Conservation (phyloP, 2,888 invertebrate genomes). For the Tubulanus polymorphus region DNA sequence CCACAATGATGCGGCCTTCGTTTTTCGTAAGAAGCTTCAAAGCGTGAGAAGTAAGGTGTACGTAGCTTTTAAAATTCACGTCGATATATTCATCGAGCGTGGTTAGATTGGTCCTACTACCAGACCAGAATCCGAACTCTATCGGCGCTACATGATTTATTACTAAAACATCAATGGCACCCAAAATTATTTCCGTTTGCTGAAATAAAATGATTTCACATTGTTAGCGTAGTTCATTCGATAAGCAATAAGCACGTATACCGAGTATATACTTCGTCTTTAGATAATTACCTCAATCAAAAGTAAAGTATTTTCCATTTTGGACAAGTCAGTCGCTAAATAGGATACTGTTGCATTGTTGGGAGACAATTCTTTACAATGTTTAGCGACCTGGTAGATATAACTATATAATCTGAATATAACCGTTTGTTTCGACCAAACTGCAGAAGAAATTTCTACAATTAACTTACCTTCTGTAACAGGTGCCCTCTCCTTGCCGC, state of each 20-base stretch:
- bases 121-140: conserved; percentile 36
- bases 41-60: conserved; percentile 42
- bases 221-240: no score
- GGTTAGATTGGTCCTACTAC: conserved; percentile 32
- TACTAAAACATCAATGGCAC: conserved; percentile 44
- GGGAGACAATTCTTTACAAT: no score
- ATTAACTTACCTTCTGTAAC: conserved; percentile 31
- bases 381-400: no score
- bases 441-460: no score
- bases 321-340: no score
- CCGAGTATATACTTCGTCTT: no score
- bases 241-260: no score
- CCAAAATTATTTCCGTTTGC: conserved; percentile 31
- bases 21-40: conserved; percentile 33
- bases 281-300: no score
- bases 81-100: conserved; percentile 29
- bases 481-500: conserved; percentile 37
- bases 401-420: no score
- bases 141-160: conserved; percentile 43
- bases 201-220: conserved; percentile 19
- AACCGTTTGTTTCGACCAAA: no score
- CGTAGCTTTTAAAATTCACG: conserved; percentile 46
- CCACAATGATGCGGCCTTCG: conserved; percentile 37
- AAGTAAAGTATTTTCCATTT: no score
- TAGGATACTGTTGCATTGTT: no score